phyloP scores from a whole-genome alignment of 2,797 vertebrate genomes.

The Labroides dimidiatus region DNA sequence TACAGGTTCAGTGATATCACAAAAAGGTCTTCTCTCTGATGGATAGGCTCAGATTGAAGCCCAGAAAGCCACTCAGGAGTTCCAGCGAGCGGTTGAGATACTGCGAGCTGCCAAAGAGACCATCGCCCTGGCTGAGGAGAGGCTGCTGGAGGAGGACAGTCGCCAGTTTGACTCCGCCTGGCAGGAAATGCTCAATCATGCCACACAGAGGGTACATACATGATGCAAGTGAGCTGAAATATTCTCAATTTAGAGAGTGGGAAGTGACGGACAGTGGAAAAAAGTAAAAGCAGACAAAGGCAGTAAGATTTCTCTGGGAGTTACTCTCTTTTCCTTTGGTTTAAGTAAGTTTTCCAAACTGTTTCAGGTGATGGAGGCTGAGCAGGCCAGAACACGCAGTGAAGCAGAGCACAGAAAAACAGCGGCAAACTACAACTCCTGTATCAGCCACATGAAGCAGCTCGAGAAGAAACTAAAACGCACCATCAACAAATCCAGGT shows the following conservation, averaged over 20 bases:
- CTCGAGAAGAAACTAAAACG: slow-evolving; percentile 97
- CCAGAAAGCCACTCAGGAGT: slow-evolving; percentile 96
- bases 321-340: neutral
- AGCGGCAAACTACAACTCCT: slow-evolving; percentile 91
- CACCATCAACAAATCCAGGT: slow-evolving; percentile 97
- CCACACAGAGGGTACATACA: slow-evolving; percentile 91
- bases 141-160: slow-evolving; percentile 95
- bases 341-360: neutral
- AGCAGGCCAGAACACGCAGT: slow-evolving; percentile 91
- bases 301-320: too few species aligned
- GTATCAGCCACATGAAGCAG: slow-evolving; percentile 94
- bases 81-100: slow-evolving; percentile 96
- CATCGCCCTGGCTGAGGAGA: slow-evolving; percentile 94
- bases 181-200: slow-evolving; percentile 99
- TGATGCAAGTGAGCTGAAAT: neutral
- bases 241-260: neutral
- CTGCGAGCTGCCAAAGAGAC: slow-evolving; percentile 97
- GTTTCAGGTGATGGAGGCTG: slow-evolving; percentile 96
- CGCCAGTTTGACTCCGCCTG: slow-evolving; percentile 98
- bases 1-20: neutral
- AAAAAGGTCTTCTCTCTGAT: neutral
- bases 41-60: slow-evolving; percentile 93
- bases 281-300: neutral
- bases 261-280: neutral
- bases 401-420: slow-evolving; percentile 95